Conservation (phyloP, 2,888 invertebrate genomes). For the Volucella zonaria region DNA sequence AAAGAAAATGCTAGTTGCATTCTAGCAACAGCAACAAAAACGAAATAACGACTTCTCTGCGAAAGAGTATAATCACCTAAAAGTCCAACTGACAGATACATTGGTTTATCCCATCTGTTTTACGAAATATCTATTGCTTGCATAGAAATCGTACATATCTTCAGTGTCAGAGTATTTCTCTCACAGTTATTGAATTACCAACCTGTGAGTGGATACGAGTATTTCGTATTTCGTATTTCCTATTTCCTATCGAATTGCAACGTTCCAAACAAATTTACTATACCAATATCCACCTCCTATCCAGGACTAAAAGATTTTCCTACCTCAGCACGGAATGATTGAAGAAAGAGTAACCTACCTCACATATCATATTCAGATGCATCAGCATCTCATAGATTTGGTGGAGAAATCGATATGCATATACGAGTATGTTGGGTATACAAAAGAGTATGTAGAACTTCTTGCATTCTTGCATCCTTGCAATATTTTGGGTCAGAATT, state of each 20-base stretch:
- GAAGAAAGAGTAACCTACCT: background rate
- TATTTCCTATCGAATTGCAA: slow-evolving; percentile 29
- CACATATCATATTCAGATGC: slow-evolving; percentile 35
- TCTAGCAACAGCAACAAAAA: background rate
- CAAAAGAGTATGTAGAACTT: too few species aligned
- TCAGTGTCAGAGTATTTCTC: background rate
- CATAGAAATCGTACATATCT: slow-evolving; percentile 23
- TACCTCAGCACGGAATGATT: slow-evolving; percentile 20
- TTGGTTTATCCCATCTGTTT: slow-evolving; percentile 58
- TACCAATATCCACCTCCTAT: background rate
- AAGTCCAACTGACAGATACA: slow-evolving; percentile 63
- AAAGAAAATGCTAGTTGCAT: slow-evolving; percentile 15
- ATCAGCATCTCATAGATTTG: slow-evolving; percentile 48
- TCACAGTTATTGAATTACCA: slow-evolving; percentile 55
- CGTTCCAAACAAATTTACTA: background rate
- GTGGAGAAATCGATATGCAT: slow-evolving; percentile 22
- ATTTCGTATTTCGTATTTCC: background rate
- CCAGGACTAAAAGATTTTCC: slow-evolving; percentile 26
- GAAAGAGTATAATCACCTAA: slow-evolving; percentile 69
- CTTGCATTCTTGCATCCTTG: slow-evolving; percentile 30
- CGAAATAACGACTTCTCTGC: slow-evolving; percentile 21
- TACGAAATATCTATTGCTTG: slow-evolving; percentile 2
- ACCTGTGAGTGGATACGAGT: slow-evolving; percentile 24
- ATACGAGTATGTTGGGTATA: too few species aligned
- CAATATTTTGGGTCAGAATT: slow-evolving; percentile 64